Percentiles rank a stretch among this genome's conserved stretches.
phyloP scores from a whole-genome alignment of 2,888 invertebrate species.

The Sarcophaga rosellei region DNA sequence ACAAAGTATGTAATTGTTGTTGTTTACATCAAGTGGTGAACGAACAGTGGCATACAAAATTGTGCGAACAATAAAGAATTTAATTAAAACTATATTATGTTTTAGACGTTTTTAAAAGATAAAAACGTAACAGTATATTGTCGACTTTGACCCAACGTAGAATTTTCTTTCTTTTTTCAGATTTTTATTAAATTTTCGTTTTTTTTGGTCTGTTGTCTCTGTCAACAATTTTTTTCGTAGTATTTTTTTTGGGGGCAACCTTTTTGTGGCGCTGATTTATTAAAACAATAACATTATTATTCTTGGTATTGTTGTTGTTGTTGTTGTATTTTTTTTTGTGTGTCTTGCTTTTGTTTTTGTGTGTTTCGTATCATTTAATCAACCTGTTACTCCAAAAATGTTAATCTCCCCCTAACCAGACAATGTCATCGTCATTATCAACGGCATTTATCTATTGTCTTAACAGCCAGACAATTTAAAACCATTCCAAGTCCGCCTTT shows the following conservation, averaged over 20 bases:
- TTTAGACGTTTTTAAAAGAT: no score
- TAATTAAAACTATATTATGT: no score
- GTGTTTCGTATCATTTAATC: slow-evolving; percentile 38
- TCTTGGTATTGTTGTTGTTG: slow-evolving; percentile 25
- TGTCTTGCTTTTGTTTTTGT: no score
- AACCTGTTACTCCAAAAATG: slow-evolving; percentile 47
- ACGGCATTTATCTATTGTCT: slow-evolving; percentile 30
- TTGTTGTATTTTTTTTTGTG: slow-evolving; percentile 6
- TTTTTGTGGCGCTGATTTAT: slow-evolving; percentile 50
- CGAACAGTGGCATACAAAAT: no score
- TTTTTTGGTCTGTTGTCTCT: slow-evolving; percentile 28
- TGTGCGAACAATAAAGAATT: no score
- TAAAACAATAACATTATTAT: background rate
- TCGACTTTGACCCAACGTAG: no score
- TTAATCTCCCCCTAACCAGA: slow-evolving; percentile 3
- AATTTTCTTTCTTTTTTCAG: slow-evolving; percentile 1
- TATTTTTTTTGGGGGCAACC: slow-evolving; percentile 40
- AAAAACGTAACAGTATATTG: no score
- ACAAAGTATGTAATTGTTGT: no score
- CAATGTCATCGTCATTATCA: background rate
- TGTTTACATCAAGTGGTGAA: no score
- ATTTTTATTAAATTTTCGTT: background rate
- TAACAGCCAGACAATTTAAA: slow-evolving; percentile 1
- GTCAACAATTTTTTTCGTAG: slow-evolving; percentile 36
- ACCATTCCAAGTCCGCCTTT: background rate